Conservation (phyloP, 2,797 vertebrate species). For the Squalus acanthias region DNA sequence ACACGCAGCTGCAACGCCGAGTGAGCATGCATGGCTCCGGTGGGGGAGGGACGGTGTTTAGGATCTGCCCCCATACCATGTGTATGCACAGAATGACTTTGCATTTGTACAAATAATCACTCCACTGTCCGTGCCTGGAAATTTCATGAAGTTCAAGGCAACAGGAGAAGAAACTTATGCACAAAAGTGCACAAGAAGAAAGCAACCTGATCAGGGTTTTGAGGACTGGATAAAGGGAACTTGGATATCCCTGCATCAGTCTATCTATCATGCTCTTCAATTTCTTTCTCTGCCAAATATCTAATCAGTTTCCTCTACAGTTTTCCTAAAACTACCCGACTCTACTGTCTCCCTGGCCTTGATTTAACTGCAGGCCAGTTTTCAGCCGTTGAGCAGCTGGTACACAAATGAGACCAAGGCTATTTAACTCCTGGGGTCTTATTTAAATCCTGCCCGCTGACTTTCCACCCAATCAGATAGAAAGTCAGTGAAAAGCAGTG, state of each 20-base stretch:
- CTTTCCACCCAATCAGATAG: neutral
- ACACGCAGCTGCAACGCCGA: too few relatives aligned
- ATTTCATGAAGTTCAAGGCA: neutral
- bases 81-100: too few relatives aligned
- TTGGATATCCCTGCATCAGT: neutral
- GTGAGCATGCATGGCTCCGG: too few relatives aligned
- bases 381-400: neutral
- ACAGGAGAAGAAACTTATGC: neutral
- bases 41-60: too few relatives aligned
- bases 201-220: neutral
- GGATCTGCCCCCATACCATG: too few relatives aligned
- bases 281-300: neutral
- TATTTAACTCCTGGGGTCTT: neutral
- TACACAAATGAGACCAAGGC: neutral
- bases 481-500: neutral
- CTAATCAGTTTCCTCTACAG: neutral
- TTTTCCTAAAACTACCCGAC: neutral
- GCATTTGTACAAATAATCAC: too few relatives aligned
- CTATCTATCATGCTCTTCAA: neutral
- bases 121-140: neutral
- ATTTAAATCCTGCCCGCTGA: neutral
- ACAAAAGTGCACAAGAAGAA: neutral
- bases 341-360: neutral
- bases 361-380: neutral
- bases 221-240: neutral